Evolutionary conservation across 2,888 invertebrate genomes (phyloP), one percentile per base, ranked within the genome.

Genomic region (Xanthostigma xanthostigma): DNA sequence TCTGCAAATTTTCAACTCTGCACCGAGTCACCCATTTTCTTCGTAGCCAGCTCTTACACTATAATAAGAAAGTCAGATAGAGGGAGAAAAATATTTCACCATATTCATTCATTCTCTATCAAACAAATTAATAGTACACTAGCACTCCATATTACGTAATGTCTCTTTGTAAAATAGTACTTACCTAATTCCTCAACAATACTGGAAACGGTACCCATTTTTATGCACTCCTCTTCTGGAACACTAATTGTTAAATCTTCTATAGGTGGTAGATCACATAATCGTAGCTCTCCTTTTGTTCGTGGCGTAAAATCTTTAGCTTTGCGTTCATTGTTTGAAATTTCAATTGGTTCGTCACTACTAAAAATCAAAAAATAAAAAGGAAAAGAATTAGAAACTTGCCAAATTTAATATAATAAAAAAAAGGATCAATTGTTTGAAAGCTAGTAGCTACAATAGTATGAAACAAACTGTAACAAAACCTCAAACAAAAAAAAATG

Each of bases 241-340:
- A 89, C 78, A 49, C 79, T 79, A 53, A 91, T 86, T 56, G 81
- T 75, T 33, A 90, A 71, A 59, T 89, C 84, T 62, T 89, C 80
- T 49, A 91, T 84, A 0, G 85, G 87, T 1, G 89, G 89, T 50
- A 90, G 68, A 59, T 88, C 82, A 49, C 82, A 79, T 6, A 84
- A 64, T 2, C 64, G 66, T 13, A 78, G 57, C 59, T 84, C 82
- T 13, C 76, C 78, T 50, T 68, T 70, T 1, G 58, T 60, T 46
- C 46, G 35, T 9, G 41, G 40, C 12, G 12, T 35, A 10, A 12
- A 10, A 9, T 42, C 17, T 42, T 42, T 42, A 10, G 27, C 9
- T 14, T 42, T 42, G 12, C 34, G 12, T 42, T 27, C n/a, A 3
- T 14, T 34, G 3, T 9, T 10, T 42, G 42, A n/a, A 5, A 12